Evolutionary conservation across 2,888 invertebrate genomes (phyloP).

Genomic region (Dromius quadrimaculatus): DNA sequence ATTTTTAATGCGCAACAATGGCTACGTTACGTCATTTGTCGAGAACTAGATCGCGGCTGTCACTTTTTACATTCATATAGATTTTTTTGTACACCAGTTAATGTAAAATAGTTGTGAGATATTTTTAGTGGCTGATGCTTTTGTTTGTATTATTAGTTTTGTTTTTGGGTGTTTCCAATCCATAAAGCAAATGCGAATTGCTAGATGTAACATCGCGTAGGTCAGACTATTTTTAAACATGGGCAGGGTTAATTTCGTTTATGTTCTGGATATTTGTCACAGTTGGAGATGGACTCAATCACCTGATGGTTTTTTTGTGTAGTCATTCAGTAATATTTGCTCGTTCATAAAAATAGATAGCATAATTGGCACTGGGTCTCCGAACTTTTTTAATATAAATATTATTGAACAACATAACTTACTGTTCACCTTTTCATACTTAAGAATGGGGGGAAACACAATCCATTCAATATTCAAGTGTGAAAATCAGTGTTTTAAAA

Average conservation of each 20-base stretch:
- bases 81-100: constrained; percentile 1
- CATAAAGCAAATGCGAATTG: neutral
- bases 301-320: neutral
- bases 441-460: no score
- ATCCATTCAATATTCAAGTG: no score
- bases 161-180: constrained; percentile 12
- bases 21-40: neutral
- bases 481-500: no score
- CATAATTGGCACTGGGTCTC: no score
- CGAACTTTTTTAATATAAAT: no score
- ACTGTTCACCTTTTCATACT: no score
- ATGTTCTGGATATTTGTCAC: neutral
- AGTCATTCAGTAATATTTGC: neutral
- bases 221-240: neutral
- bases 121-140: neutral
- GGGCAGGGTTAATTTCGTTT: neutral
- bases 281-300: neutral
- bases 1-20: constrained; percentile 25
- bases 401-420: no score
- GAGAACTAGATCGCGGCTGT: neutral
- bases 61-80: constrained; percentile 1
- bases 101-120: neutral
- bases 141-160: constrained; percentile 8
- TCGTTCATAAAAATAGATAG: no score
- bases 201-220: neutral